Base-by-base conservation (phyloP, 2,113 vertebrate genomes). In the Albula goreensis region DNA sequence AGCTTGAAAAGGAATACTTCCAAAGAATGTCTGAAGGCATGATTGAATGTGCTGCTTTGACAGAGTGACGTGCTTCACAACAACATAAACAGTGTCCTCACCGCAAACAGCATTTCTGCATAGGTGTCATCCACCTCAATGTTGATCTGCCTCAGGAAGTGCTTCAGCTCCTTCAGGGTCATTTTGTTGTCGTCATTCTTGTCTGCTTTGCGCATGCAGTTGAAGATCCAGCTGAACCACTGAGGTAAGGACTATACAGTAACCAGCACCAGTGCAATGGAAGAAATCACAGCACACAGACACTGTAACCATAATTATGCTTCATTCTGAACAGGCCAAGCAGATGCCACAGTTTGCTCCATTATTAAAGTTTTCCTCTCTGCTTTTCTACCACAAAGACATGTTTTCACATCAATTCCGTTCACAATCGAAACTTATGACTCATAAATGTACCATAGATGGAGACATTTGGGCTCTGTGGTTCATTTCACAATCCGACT, bases 151-250 rank as follows among this genome's bases (percentile, higher is more conserved):
- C 95, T 94, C 91, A 99, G 91, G 90, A 99, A 99, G 88, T 95
- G 87, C 91, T 98, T 98, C 83, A 99, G 90, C 90, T 99, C 98
- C 88, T 99, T 98, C 87, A 99, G 95, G 83, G 90, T 96, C 98
- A 99, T 99, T 92, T 95, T 97, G 92, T 98, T 98, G 95, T 99
- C 98, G 0, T 94, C 93, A 85, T 99, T 97, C 89, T 98, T 98
- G 92, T 99, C 98, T 10, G 97, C 98, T 90, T 99, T 99, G 6
- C 96, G 86, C 92, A 99, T 96, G 91, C 97, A 98, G 82, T 94
- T 95, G 85, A 97, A 96, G 82, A 99, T 96, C 98, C 98, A 99
- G 93, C 98, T 99, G 90, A 85, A 31, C 5, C 50, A 78, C 17
- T 57, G 89, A 94, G 94, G 90, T 97, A 97, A 99, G 96, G 96